Evolutionary conservation across 2,888 invertebrate species (phyloP).

Genomic region (Aleiodes testaceus): DNA sequence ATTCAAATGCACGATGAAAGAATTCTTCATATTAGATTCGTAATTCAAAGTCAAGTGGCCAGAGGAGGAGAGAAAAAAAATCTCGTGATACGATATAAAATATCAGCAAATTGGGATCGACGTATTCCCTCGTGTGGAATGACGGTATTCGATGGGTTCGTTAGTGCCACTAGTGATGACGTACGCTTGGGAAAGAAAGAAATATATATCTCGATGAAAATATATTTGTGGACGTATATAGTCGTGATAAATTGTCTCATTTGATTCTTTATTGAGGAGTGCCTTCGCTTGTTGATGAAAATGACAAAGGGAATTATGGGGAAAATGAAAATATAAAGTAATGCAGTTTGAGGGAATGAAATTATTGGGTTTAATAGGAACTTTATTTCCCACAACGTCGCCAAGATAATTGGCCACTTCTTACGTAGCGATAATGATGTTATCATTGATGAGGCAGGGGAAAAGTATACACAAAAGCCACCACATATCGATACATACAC

Average conservation of each 20-base stretch:
- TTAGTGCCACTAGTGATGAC: constrained; percentile 25
- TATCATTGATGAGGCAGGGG: constrained; percentile 62
- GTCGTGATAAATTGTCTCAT: not conserved
- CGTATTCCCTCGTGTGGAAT: constrained; percentile 34
- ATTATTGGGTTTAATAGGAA: constrained; percentile 53
- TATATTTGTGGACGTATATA: not conserved
- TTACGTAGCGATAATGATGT: constrained; percentile 62
- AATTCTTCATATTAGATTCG: constrained; percentile 23
- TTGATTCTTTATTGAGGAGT: not conserved
- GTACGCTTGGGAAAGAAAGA: not conserved
- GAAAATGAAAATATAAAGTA: not conserved
- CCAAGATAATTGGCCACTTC: constrained; percentile 62
- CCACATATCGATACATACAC: not conserved
- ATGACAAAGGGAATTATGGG: constrained; percentile 16
- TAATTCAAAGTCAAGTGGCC: constrained; percentile 24
- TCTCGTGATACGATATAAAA: constrained; percentile 8
- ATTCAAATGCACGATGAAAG: not conserved
- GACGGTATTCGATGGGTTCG: constrained; percentile 23
- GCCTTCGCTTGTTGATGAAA: constrained; percentile 2
- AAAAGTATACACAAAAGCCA: constrained; percentile 29
- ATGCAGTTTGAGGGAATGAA: not conserved
- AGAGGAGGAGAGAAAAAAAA: not conserved
- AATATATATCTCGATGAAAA: not conserved
- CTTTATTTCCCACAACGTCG: constrained; percentile 55
- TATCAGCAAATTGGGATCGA: constrained; percentile 32